Conservation (phyloP, 1,140 invertebrate species). For the Diorhabda elongata region DNA sequence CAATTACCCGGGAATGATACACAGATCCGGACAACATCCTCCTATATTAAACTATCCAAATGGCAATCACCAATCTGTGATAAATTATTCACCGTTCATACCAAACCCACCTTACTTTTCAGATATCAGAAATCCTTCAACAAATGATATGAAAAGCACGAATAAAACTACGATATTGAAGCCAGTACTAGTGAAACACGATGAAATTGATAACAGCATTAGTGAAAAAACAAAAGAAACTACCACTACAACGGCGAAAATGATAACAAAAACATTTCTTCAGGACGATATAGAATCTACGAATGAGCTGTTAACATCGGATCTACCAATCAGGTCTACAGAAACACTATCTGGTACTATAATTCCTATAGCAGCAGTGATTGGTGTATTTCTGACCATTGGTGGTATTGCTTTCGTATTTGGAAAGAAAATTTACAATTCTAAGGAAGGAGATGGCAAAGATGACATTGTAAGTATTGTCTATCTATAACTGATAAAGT, state of each 20-base stretch:
- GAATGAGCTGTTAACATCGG: slow-evolving; percentile 16
- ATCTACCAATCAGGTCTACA: slow-evolving; percentile 43
- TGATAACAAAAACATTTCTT: slow-evolving; percentile 8
- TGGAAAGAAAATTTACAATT: slow-evolving; percentile 54
- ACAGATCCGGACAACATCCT: slow-evolving; percentile 15
- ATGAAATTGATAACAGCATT: slow-evolving; percentile 6
- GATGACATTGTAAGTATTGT: slow-evolving; percentile 55
- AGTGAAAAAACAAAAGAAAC: slow-evolving; percentile 8
- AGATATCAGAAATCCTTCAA: neutral
- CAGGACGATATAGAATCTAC: slow-evolving; percentile 7
- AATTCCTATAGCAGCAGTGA: slow-evolving; percentile 56
- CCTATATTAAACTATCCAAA: slow-evolving; percentile 13
- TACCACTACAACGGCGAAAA: neutral
- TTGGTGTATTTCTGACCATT: slow-evolving; percentile 53
- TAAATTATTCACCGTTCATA: slow-evolving; percentile 15
- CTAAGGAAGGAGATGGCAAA: slow-evolving; percentile 52
- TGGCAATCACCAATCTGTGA: slow-evolving; percentile 17
- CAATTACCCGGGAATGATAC: slow-evolving; percentile 19
- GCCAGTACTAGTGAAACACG: slow-evolving; percentile 11
- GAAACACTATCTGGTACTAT: slow-evolving; percentile 54
- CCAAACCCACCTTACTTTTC: slow-evolving; percentile 7
- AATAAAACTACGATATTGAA: slow-evolving; percentile 11
- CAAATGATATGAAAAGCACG: neutral
- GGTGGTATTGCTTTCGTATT: slow-evolving; percentile 54
- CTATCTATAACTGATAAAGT: neutral